Evolutionary conservation across 2,797 vertebrate genomes (phyloP), one percentile per base, ranked within the genome.

Genomic region (Jordanella pulchra): DNA sequence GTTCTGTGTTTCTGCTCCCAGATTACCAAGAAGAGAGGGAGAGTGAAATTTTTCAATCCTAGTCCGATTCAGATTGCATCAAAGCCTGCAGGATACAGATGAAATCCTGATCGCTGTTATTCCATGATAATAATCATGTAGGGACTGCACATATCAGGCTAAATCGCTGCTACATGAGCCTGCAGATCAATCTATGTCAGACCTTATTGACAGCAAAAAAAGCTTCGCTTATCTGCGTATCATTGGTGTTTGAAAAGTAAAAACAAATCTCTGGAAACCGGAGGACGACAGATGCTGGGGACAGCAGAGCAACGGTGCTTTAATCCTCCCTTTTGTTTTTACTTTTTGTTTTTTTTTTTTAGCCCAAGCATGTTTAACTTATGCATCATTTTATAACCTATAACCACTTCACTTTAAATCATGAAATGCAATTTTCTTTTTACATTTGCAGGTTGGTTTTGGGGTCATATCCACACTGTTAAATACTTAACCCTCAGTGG

Each of bases 101-200:
- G 84, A 91, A 92, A 89, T 91, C 87, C 87, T 78, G 89, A 91
- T 90, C 88, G 75, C 86, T 88, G 86, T 81, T 89, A 80, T 89
- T 89, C 78, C 81, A 76, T 84, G 80, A 88, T 90, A 85, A 88
- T 90, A 91, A 91, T 91, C 90, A 90, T 90, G 85, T 70, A 71
- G 83, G 89, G 85, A 80, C 80, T 84, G 72, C 75, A 72, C 83
- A 51, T 91, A 92, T 92, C 91, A 70, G 75, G 69, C 83, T 89
- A 83, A 89, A 89, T 84, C 83, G 85, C 0, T 28, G 76, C 80
- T 78, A 85, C 85, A 88, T 76, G 71, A 85, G 83, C 85, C 84
- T 70, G 76, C 67, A 89, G 80, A 86, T 92, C 89, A 90, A 88
- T 91, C 85, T 91, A 88, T 86, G 86, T 88, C 88, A 76, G 81